These are phyloP conservation scores for Megalops atlanticus DNA, from an alignment of 2,113 vertebrate species.

Conservation along the genomic window DNA sequence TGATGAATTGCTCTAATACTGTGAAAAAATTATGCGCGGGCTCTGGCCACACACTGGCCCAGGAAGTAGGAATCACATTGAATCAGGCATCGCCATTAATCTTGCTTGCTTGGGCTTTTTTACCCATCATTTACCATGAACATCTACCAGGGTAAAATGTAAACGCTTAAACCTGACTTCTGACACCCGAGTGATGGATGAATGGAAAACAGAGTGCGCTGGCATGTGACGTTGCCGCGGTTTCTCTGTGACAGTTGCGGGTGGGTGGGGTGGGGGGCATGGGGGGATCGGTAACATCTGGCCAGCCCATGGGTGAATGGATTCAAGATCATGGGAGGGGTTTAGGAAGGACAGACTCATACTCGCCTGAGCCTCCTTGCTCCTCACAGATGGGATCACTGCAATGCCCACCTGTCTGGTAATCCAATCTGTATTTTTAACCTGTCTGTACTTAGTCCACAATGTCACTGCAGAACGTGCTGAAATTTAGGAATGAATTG, in stretches of 20 bases:
- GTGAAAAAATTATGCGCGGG: constrained; percentile 63
- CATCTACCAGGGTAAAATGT: constrained; percentile 29
- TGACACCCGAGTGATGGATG: constrained; percentile 64
- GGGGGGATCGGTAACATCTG: too few relatives aligned
- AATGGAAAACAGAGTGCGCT: constrained; percentile 63
- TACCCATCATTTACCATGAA: constrained; percentile 53
- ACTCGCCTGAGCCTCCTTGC: too few relatives aligned
- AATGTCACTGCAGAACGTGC: too few relatives aligned
- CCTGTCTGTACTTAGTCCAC: too few relatives aligned
- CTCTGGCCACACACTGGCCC: constrained; percentile 47
- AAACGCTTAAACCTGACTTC: constrained; percentile 59
- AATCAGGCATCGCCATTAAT: constrained; percentile 62
- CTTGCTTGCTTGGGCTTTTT: constrained; percentile 65
- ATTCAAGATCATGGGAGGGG: constrained; percentile 34
- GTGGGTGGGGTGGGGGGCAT: not conserved
- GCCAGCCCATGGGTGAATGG: not conserved
- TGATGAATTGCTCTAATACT: constrained; percentile 48
- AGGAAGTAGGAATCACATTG: constrained; percentile 64
- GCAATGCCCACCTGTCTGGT: too few relatives aligned
- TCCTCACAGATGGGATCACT: too few relatives aligned
- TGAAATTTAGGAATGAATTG: too few relatives aligned
- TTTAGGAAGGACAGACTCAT: too few relatives aligned
- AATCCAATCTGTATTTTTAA: too few relatives aligned
- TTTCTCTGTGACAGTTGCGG: not conserved
- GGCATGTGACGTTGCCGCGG: not conserved